Base-by-base conservation (phyloP, 2,888 invertebrate genomes). In the Lydus trimaculatus region DNA sequence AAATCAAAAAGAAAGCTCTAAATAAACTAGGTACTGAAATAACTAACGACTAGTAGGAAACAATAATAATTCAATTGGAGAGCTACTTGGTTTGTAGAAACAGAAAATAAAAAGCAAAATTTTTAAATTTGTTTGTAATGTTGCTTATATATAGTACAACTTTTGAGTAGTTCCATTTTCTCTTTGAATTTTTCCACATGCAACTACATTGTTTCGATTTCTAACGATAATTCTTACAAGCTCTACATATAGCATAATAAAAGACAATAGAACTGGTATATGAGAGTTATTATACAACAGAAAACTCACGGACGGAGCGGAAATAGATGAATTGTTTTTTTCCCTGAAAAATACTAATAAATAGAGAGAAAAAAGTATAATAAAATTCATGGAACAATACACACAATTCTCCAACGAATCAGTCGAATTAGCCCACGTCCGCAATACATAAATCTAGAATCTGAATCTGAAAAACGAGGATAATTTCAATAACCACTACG, bases 401-500 rank as follows among this genome's bases (percentile, higher is more conserved):
- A 68, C n/a, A 72, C 56, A 56, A 56, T 72, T 69, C 72, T 69
- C 72, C 63, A 71, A 65, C 68, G 67, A 67, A 72, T 71, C 71
- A 71, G 70, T 72, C 70, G 61, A 61, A 58, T 62, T 59, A 36
- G 65, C 61, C 61, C 63, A 62, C 63, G 71, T 71, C 67, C 69
- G 70, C 72, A 75, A 73, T 77, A 77, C 80, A 81, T 80, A 81
- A 80, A 81, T 79, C 78, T 80, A 75, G 69, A 75, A 76, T 78
- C 77, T 73, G 75, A 75, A 75, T 75, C 77, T 77, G 77, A 75
- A 79, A 75, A 79, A 78, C 77, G 78, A 75, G 75, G 78, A 79
- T 79, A 78, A 81, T 81, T 80, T 80, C 80, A 80, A 81, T 80
- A 80, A 79, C 79, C 76, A 75, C 76, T 76, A 78, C 77, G 80